A percentile compares a stretch with the other conserved stretches of the same genome.
Evolutionary conservation across 1,140 invertebrate species (phyloP).

Genomic region (Theocolax elegans): DNA sequence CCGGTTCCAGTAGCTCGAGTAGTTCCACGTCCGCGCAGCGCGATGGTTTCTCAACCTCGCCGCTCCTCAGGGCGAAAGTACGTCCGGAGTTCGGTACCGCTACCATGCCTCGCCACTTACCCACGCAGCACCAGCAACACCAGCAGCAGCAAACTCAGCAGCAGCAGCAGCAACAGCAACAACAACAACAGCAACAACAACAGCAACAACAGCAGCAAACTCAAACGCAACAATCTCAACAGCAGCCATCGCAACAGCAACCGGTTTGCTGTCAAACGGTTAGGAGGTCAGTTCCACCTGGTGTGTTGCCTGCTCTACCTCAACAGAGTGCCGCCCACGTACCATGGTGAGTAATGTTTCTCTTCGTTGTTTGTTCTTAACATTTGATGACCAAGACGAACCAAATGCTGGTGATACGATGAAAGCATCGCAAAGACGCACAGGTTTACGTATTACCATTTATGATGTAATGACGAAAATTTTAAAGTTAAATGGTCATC

Average conservation of each 20-base stretch:
- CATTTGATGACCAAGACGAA: too few relatives aligned
- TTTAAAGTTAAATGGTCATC: too few relatives aligned
- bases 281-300: constrained; percentile 64
- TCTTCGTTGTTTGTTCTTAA: background rate
- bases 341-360: constrained; percentile 73
- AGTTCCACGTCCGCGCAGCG: constrained; percentile 62
- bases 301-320: constrained; percentile 67
- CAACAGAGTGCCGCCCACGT: constrained; percentile 64
- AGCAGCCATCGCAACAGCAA: constrained; percentile 49
- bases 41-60: constrained; percentile 63
- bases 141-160: constrained; percentile 51
- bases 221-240: constrained; percentile 45
- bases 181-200: constrained; percentile 43
- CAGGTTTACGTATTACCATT: too few relatives aligned
- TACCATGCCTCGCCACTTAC: constrained; percentile 13
- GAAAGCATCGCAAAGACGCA: too few relatives aligned
- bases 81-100: constrained; percentile 56
- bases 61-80: constrained; percentile 66
- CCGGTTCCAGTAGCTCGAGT: constrained; percentile 67
- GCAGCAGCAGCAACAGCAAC: constrained; percentile 47
- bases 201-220: constrained; percentile 20
- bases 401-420: too few relatives aligned
- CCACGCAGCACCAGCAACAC: constrained; percentile 38
- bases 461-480: too few relatives aligned
- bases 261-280: constrained; percentile 66